phyloP scores from a whole-genome alignment of 2,113 vertebrate genomes.

The Tretioscincus oriximinensis region DNA sequence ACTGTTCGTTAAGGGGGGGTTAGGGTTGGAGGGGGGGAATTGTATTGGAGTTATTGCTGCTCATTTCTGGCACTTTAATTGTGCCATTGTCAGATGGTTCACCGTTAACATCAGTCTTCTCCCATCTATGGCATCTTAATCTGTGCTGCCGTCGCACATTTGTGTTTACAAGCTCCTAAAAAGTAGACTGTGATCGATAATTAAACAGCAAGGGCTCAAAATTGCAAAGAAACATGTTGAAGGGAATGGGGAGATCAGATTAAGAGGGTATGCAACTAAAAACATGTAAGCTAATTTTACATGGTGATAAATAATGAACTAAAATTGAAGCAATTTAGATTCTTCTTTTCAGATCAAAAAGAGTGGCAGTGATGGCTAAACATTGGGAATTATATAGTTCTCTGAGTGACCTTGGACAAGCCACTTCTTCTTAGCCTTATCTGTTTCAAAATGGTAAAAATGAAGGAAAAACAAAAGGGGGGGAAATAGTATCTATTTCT shows the following conservation, averaged over 20 bases:
- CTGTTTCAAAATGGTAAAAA: no score
- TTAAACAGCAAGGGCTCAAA: not conserved
- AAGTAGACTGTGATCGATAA: not conserved
- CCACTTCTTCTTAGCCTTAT: no score
- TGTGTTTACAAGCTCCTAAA: conserved; percentile 25
- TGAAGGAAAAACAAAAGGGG: no score
- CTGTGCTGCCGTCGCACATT: conserved; percentile 41
- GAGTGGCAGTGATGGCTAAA: no score
- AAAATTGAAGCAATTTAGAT: not conserved
- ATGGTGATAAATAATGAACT: not conserved
- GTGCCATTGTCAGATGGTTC: conserved; percentile 62
- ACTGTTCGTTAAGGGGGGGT: conserved; percentile 53
- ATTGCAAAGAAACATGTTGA: not conserved
- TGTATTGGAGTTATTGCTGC: conserved; percentile 19
- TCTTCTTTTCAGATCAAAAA: not conserved
- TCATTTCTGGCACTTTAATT: conserved; percentile 70
- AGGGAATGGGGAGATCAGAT: not conserved
- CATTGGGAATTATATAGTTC: not conserved
- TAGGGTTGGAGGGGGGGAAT: not conserved
- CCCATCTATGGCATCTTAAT: conserved; percentile 47
- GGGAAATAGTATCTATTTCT: no score
- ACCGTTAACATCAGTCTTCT: conserved; percentile 61
- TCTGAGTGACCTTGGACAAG: no score
- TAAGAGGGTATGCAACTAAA: not conserved
- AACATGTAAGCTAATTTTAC: not conserved